Base-by-base conservation (phyloP, 1,140 invertebrate species). In the Chlorops oryzae region DNA sequence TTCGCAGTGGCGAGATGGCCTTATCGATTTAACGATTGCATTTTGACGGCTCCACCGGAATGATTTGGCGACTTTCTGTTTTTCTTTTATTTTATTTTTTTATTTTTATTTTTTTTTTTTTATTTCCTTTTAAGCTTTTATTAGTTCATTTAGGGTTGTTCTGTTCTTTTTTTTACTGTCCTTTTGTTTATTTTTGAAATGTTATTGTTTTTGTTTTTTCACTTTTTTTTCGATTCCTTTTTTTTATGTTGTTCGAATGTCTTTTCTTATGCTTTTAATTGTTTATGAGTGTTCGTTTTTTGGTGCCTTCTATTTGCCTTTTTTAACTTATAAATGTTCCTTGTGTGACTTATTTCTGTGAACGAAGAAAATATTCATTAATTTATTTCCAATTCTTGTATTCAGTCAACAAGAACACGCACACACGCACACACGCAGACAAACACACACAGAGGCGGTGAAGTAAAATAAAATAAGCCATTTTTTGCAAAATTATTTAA, bases 401-500 rank as follows among this genome's bases (percentile, higher is more conserved):
- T n/a, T n/a, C n/a, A n/a, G n/a, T n/a, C n/a, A n/a, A n/a, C n/a
- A n/a, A n/a, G n/a, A n/a, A 37, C 27, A 22, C 42, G 25, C 22
- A 22, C 44, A 39, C 51, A 51, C 22, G 41, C 22, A 53, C 22
- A 25, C 22, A 47, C 35, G 15, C 4, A 3, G 12, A n/a, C n/a
- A n/a, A n/a, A n/a, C n/a, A n/a, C n/a, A n/a, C n/a, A n/a, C n/a
- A n/a, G n/a, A n/a, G n/a, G n/a, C n/a, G n/a, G n/a, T n/a, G n/a
- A n/a, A n/a, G n/a, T n/a, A n/a, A n/a, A n/a, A n/a, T n/a, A n/a
- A n/a, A n/a, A n/a, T n/a, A n/a, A n/a, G n/a, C n/a, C n/a, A n/a
- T n/a, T n/a, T n/a, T n/a, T n/a, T n/a, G n/a, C n/a, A n/a, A n/a
- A n/a, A n/a, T n/a, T n/a, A n/a, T n/a, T n/a, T n/a, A n/a, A n/a